A percentile compares a stretch with the other conserved stretches of the same genome.
These are phyloP conservation scores for Eulemur mongoz DNA, from an alignment of 2,797 vertebrate genomes.

Conservation along the genomic window DNA sequence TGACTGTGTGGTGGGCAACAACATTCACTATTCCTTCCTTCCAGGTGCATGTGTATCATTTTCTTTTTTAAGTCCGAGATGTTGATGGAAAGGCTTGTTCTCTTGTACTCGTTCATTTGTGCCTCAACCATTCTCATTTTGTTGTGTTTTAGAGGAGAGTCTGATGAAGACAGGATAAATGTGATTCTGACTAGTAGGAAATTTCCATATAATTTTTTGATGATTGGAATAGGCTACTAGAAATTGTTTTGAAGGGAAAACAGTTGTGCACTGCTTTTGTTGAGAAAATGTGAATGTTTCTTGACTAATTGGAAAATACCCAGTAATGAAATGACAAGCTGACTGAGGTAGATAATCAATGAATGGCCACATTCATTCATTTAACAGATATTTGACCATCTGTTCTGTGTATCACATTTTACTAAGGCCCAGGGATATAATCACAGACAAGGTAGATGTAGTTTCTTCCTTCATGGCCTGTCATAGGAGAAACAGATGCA, in stretches of 20 bases:
- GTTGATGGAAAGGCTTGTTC: neutral
- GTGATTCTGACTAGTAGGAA: neutral
- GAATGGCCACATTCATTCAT: neutral
- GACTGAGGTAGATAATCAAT: neutral
- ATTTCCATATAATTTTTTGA: neutral
- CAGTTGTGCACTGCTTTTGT: neutral
- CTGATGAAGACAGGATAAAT: neutral
- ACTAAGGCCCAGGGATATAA: neutral
- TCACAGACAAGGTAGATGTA: neutral
- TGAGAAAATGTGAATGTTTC: neutral
- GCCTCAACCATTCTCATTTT: neutral
- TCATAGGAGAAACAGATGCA: neutral
- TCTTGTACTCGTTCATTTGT: neutral
- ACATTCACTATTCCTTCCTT: neutral
- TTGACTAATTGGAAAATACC: neutral
- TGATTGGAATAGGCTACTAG: neutral
- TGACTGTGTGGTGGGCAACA: neutral
- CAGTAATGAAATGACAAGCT: neutral
- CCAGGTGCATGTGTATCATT: neutral
- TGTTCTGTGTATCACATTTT: neutral
- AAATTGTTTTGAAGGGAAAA: neutral
- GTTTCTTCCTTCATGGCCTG: neutral
- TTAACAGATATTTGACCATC: neutral
- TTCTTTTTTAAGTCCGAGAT: neutral
- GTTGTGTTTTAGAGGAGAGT: neutral